Evolutionary conservation across 2,888 invertebrate genomes (phyloP), one percentile per base, ranked within the genome.

Genomic region (Caenorhabditis sinica): DNA sequence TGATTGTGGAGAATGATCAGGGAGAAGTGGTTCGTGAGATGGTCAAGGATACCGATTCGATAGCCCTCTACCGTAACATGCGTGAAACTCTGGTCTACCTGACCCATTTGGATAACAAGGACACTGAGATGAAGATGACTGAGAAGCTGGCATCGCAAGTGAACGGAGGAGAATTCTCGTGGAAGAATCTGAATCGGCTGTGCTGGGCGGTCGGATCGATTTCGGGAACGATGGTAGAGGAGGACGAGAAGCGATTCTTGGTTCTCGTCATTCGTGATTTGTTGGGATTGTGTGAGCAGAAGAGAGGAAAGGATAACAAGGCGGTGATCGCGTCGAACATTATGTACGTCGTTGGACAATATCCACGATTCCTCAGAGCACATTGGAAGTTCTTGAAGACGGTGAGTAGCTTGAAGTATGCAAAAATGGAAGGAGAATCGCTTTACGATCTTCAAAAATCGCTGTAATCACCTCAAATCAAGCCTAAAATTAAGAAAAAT

Each of bases 351-450:
- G 99, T 99, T 73, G 99, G 99, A 3, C 99, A 99, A 93, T 99
- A 99, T 94, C 99, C 99, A 60, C 91, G 98, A 82, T 99, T 99
- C 94, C 94, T 99, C 85, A 95, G 97, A 90, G 98, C 97, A n/a
- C 99, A 99, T 94, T 99, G 99, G 99, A 97, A 97, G 93, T 99
- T 99, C 94, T 95, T 99, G 87, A 99, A 99, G 95, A 99, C 99
- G 69, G 99, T 99, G 92, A 74, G 86, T n/a, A 9, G 9, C 13
- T 25, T 30, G 11, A 15, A 49, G 20, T 40, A n/a, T n/a, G n/a
- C n/a, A n/a, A n/a, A n/a, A n/a, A n/a, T n/a, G n/a, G n/a, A n/a
- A n/a, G n/a, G n/a, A n/a, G n/a, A n/a, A n/a, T n/a, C n/a, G n/a
- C n/a, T n/a, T n/a, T n/a, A n/a, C n/a, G n/a, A n/a, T n/a, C n/a